Conservation (phyloP, 2,113 vertebrate species). For the Caloenas nicobarica region DNA sequence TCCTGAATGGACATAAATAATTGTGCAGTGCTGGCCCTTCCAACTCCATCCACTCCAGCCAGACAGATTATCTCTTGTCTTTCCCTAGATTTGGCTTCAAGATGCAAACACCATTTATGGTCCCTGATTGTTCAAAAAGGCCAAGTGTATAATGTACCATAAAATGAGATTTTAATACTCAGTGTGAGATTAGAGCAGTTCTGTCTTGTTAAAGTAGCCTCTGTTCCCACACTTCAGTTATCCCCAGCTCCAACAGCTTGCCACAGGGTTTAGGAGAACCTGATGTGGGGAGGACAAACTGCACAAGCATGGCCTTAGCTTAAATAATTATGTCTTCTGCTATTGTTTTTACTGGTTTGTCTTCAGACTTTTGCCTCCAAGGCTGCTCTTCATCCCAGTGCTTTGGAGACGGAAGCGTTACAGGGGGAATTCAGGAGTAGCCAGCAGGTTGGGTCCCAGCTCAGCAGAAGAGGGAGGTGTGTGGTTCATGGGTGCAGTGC, state of each 20-base stretch:
- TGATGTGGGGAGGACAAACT: neutral
- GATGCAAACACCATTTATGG: constrained; percentile 69
- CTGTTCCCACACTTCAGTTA: constrained; percentile 6
- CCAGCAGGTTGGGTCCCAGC: neutral
- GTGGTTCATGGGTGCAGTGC: neutral
- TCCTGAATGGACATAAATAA: constrained; percentile 64
- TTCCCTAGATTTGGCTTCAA: constrained; percentile 68
- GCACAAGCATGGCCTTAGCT: neutral
- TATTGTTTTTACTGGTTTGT: neutral
- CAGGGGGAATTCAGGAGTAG: neutral
- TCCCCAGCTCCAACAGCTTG: neutral
- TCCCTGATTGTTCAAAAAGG: constrained; percentile 70
- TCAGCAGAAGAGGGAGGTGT: neutral
- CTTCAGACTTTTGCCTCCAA: neutral
- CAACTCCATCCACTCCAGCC: constrained; percentile 27
- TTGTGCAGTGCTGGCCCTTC: neutral
- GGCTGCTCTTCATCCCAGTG: neutral
- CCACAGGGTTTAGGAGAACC: neutral
- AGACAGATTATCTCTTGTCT: constrained; percentile 63
- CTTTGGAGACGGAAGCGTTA: neutral
- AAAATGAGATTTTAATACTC: constrained; percentile 76
- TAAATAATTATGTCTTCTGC: neutral
- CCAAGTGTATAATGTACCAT: constrained; percentile 75
- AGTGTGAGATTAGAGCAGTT: constrained; percentile 35
- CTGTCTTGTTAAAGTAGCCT: neutral